Conservation (phyloP, 2,113 vertebrate genomes). For the Salvelinus sp. region DNA sequence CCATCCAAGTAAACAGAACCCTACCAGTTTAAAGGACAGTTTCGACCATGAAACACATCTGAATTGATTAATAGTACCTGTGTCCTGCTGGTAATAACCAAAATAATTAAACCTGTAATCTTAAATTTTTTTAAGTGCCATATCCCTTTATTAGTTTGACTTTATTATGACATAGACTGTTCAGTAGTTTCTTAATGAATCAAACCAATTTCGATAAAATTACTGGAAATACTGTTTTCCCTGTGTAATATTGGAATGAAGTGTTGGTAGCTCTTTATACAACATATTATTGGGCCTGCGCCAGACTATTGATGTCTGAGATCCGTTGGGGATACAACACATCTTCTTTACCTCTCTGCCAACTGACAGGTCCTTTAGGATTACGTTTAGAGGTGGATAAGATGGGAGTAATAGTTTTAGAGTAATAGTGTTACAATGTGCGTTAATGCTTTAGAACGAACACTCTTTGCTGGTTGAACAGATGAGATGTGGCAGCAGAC, state of each 20-base stretch:
- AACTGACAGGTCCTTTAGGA: neutral
- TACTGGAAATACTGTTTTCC: neutral
- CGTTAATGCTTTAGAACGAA: conserved; percentile 29
- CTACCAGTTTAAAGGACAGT: no score
- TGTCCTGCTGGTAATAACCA: no score
- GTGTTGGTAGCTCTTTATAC: neutral
- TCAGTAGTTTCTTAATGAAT: no score
- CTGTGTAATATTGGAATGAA: neutral
- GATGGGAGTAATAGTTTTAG: no score
- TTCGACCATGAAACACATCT: no score
- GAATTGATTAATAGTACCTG: no score
- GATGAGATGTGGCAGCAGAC: conserved; percentile 63
- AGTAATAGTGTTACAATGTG: neutral
- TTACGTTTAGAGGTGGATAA: neutral
- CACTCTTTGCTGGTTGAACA: conserved; percentile 40
- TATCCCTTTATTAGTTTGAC: no score
- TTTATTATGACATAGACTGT: no score
- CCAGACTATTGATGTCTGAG: neutral
- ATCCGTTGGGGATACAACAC: neutral
- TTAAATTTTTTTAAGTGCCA: no score
- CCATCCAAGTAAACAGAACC: no score
- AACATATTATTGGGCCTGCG: neutral
- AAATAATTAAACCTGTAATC: no score
- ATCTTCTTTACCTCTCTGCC: neutral
- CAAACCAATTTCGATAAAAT: no score